Conservation (phyloP, 1,140 invertebrate species). For the Drosophila pallidifrons region DNA sequence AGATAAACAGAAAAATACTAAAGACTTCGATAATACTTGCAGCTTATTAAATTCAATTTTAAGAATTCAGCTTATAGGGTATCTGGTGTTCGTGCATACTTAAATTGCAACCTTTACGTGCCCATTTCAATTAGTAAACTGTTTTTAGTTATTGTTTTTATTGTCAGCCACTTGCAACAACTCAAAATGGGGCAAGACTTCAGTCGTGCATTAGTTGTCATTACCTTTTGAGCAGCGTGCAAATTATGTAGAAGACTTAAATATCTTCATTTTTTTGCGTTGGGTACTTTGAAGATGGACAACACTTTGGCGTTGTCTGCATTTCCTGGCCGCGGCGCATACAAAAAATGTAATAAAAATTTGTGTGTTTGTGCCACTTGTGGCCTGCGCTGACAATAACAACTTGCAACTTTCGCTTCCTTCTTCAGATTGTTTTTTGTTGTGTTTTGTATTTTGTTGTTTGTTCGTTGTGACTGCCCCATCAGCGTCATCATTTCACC, state of each 20-base stretch:
- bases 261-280: not conserved
- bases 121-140: no score
- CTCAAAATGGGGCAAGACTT: no score
- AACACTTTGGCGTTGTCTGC: not conserved
- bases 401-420: conserved; percentile 38
- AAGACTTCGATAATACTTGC: no score
- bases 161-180: no score
- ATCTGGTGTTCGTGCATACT: no score
- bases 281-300: not conserved
- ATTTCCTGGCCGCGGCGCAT: not conserved
- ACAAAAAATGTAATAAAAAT: no score
- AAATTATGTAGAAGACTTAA: not conserved
- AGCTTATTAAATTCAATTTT: no score
- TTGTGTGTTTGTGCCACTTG: conserved; percentile 9
- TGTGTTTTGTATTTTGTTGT: not conserved
- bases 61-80: no score
- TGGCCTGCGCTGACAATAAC: conserved; percentile 14
- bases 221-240: not conserved
- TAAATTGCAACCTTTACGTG: no score
- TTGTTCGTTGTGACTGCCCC: conserved; percentile 2
- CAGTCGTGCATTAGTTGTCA: not conserved
- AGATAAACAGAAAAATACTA: no score
- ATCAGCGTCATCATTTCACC: conserved; percentile 32
- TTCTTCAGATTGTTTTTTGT: conserved; percentile 10
- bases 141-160: no score